Percentiles rank a stretch among this genome's conserved stretches.
These are phyloP conservation scores for Pyrocoelia pectoralis DNA, from an alignment of 2,888 invertebrate species.

Conservation along the genomic window DNA sequence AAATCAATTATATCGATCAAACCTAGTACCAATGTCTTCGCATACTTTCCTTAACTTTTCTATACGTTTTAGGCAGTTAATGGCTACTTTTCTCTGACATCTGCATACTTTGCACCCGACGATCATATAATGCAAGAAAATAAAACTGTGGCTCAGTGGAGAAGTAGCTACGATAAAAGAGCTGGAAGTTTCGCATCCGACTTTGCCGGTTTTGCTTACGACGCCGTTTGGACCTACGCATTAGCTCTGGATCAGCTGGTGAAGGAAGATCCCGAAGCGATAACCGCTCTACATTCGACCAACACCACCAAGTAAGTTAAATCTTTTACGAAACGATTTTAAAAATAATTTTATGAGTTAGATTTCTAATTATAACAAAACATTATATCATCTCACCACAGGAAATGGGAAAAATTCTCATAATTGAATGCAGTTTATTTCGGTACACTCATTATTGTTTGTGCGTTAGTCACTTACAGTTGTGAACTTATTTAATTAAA, in stretches of 20 bases:
- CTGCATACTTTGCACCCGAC: slow-evolving; percentile 71
- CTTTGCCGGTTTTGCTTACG: slow-evolving; percentile 81
- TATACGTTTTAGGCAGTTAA: slow-evolving; percentile 67
- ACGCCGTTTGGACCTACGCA: slow-evolving; percentile 84
- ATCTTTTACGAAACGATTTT: not conserved
- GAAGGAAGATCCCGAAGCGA: slow-evolving; percentile 66
- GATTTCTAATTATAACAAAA: not conserved
- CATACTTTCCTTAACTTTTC: no score
- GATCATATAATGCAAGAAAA: slow-evolving; percentile 70
- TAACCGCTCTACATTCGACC: slow-evolving; percentile 64
- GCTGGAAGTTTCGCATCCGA: slow-evolving; percentile 58
- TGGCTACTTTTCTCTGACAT: slow-evolving; percentile 75
- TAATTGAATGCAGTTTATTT: not conserved
- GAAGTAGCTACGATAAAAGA: slow-evolving; percentile 56
- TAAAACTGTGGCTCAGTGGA: slow-evolving; percentile 71
- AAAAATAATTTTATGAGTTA: not conserved
- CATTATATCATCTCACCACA: not conserved
- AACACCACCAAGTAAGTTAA: slow-evolving; percentile 62
- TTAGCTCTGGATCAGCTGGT: slow-evolving; percentile 72
- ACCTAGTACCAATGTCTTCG: no score
- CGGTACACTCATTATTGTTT: no score
- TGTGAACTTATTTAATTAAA: no score
- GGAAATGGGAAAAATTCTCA: not conserved
- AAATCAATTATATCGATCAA: no score
- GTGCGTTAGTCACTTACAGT: no score